Evolutionary conservation across 2,888 invertebrate species (phyloP).

Genomic region (Nephrotoma flavescens): DNA sequence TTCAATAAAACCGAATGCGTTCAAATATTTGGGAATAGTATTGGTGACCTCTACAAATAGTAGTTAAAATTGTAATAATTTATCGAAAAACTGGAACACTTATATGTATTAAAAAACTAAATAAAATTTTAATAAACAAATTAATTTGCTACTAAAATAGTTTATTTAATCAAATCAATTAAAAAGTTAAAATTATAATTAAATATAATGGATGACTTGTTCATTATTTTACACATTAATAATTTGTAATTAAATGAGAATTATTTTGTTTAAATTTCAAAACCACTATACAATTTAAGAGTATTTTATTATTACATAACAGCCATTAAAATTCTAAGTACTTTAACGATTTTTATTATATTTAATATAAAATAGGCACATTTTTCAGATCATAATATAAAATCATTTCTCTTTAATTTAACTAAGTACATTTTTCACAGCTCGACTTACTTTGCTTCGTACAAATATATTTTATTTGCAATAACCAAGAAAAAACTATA

Average conservation of each 20-base stretch:
- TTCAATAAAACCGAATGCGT: too few species aligned
- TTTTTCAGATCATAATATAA: background rate
- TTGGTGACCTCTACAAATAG: too few species aligned
- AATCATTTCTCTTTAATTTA: background rate
- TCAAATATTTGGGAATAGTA: too few species aligned
- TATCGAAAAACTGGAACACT: too few species aligned
- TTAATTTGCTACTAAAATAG: background rate
- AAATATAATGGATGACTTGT: background rate
- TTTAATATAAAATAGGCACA: background rate
- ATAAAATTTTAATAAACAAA: too few species aligned
- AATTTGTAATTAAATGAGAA: background rate
- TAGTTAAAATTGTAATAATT: too few species aligned
- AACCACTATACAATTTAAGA: background rate
- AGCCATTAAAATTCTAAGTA: background rate
- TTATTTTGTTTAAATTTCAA: background rate
- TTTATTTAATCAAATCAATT: background rate
- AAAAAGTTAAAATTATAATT: background rate
- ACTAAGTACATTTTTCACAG: background rate
- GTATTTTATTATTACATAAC: background rate
- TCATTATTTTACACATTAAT: background rate
- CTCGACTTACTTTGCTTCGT: background rate
- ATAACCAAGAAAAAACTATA: background rate
- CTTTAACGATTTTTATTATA: background rate
- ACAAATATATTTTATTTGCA: background rate
- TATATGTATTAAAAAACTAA: too few species aligned